Base-by-base conservation (phyloP, 2,888 invertebrate species). In the Cephus pygmeus region DNA sequence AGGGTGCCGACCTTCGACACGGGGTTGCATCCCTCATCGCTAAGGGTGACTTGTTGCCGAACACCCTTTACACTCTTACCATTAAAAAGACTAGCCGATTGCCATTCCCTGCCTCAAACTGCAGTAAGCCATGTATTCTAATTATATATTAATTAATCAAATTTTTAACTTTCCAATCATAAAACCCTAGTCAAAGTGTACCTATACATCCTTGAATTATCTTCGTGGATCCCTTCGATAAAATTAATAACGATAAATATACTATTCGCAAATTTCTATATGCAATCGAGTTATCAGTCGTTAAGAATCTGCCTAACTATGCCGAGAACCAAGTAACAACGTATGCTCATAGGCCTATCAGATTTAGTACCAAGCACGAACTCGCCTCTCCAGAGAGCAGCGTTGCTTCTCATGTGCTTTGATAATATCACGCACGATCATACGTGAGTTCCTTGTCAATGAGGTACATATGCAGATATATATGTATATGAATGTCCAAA, bases 31-130 rank as follows among this genome's bases (percentile, higher is more conserved):
- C 79, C 35, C 76, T 78, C 75, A 81, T 79, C 75, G 80, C 56
- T 81, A 78, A 81, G 82, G 79, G 69, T 83, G 87, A 88, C 87
- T 88, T 87, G 86, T 87, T 85, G 85, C 87, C 40, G 23, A 56
- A 56, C 56, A 56, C 56, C 56, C 56, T 23, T 56, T 56, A 9
- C 9, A 56, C 56, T 56, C 56, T 56, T 56, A 56, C 23, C 23
- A 56, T 56, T 23, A 56, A 56, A 56, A 56, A 56, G 56, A 23
- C 56, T 23, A 23, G 56, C 56, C 56, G 56, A 56, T 23, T 56
- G 56, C 56, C 56, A 56, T 56, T 23, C 23, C 56, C 56, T 23
- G 56, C 56, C 56, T 56, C 56, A 23, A 56, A 3, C 23, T 56
- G 9, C 23, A 23, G 56, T 23, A 56, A 9, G 2, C 40, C 15